phyloP scores from a whole-genome alignment of 2,888 invertebrate genomes.

The Chrysotoxum bicinctum region DNA sequence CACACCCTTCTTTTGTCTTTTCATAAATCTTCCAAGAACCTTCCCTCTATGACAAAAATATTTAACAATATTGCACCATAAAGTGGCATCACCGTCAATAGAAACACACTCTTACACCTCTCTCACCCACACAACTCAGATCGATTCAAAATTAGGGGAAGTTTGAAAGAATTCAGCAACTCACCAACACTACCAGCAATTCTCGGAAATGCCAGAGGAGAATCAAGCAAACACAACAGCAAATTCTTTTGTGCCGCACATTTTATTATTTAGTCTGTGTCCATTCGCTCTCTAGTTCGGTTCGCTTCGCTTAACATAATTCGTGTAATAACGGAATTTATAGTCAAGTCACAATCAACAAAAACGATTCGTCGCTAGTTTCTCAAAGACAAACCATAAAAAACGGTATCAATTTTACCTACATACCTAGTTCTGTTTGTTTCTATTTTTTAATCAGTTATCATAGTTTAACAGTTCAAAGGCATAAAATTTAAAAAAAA shows the following conservation, averaged over 20 bases:
- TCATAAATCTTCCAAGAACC: constrained; percentile 43
- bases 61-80: constrained; percentile 44
- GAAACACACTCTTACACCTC: constrained; percentile 29
- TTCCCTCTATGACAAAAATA: neutral
- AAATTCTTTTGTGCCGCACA: constrained; percentile 61
- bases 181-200: constrained; percentile 52
- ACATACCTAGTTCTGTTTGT: constrained; percentile 9
- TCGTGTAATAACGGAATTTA: constrained; percentile 45
- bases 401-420: constrained; percentile 44
- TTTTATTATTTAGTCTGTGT: constrained; percentile 76
- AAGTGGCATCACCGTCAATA: constrained; percentile 68
- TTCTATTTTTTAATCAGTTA: constrained; percentile 21
- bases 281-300: constrained; percentile 77
- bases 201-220: constrained; percentile 70
- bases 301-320: constrained; percentile 50
- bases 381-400: neutral
- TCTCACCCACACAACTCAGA: constrained; percentile 46
- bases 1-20: constrained; percentile 44
- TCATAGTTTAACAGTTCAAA: constrained; percentile 25
- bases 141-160: constrained; percentile 46
- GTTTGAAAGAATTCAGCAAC: constrained; percentile 46
- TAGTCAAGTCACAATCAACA: constrained; percentile 55
- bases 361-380: constrained; percentile 40
- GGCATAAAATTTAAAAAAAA: constrained; percentile 2
- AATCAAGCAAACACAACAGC: constrained; percentile 39